Evolutionary conservation across 1,140 invertebrate genomes (phyloP), one percentile per base, ranked within the genome.

Genomic region (Diprion similis): DNA sequence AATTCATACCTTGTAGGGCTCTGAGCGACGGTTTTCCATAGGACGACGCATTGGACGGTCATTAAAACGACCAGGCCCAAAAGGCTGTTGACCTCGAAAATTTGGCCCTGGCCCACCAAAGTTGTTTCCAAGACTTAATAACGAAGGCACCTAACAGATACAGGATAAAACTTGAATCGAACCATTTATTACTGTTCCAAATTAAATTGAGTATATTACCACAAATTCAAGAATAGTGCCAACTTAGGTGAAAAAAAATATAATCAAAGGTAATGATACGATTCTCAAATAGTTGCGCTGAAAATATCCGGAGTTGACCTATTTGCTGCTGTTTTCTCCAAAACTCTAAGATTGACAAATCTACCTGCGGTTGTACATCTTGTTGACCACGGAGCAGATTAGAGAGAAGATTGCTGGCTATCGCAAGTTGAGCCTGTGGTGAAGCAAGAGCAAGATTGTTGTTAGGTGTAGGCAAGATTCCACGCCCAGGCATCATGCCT

Each of bases 401-500:
- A 9, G 85, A 85, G 18, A 89, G 77, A 59, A 89, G 82, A 73
- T 89, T 89, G 70, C 87, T 89, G 17, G 88, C 89, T 70, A 89
- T 83, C 8, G 88, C 89, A 10, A 89, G 74, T 65, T 89, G 88
- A 45, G 88, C 84, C 78, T 89, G 87, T 0, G 86, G 87, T 6
- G 89, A 88, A 10, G 87, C 84, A 18, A 89, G 78, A 11, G 86
- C 86, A 1, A 89, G 74, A 74, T 86, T 84, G 76, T 87, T 89
- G 46, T 84, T 87, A 7, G 87, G 85, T 13, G 87, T 88, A 13
- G 86, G 87, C 47, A 89, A 76, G 47, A 89, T 85, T 17, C 88
- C 88, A 73, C 86, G 77, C 18, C 87, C 88, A n/a, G 89, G 89
- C 85, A 89, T 89, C 73, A 89, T 82, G 24, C 89, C 89, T 24